These are phyloP conservation scores for Lycodopsis pacificus DNA, from an alignment of 2,797 vertebrate species.

Conservation along the genomic window DNA sequence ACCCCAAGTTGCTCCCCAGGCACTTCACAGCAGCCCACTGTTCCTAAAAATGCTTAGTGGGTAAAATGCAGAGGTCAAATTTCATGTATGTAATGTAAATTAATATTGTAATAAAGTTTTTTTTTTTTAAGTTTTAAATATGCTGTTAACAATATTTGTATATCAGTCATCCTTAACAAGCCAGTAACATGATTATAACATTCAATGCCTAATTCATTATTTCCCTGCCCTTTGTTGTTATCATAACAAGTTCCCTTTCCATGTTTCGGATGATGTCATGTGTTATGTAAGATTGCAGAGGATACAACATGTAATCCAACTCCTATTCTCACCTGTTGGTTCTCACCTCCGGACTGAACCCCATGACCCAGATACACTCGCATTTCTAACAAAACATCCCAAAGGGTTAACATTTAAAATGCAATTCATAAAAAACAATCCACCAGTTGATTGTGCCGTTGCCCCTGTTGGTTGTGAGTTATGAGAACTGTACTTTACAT, in stretches of 20 bases:
- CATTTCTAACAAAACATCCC: constrained; percentile 40
- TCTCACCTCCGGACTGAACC: constrained; percentile 31
- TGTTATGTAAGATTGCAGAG: constrained; percentile 19
- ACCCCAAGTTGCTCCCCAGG: too few species aligned
- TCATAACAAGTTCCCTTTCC: background rate
- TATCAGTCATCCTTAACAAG: background rate
- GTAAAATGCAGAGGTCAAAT: background rate
- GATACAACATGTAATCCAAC: constrained; percentile 5
- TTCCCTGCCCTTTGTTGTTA: background rate
- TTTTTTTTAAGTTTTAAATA: background rate
- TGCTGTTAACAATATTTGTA: background rate
- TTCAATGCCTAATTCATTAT: background rate
- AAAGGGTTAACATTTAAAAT: constrained; percentile 36
- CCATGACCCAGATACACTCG: background rate
- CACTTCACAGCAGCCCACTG: too few species aligned
- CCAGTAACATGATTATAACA: background rate
- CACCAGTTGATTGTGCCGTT: constrained; percentile 16
- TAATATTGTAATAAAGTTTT: background rate
- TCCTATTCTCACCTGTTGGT: constrained; percentile 16
- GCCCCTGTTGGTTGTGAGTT: constrained; percentile 28
- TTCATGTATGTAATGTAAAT: too few species aligned
- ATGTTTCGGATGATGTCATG: constrained; percentile 8
- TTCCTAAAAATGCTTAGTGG: too few species aligned
- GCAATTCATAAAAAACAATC: constrained; percentile 28
- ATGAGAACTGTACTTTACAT: constrained; percentile 1